Percentiles rank a stretch among this genome's conserved stretches.
phyloP scores from a whole-genome alignment of 2,797 vertebrate genomes.

The Melanotaenia parkinsoni region DNA sequence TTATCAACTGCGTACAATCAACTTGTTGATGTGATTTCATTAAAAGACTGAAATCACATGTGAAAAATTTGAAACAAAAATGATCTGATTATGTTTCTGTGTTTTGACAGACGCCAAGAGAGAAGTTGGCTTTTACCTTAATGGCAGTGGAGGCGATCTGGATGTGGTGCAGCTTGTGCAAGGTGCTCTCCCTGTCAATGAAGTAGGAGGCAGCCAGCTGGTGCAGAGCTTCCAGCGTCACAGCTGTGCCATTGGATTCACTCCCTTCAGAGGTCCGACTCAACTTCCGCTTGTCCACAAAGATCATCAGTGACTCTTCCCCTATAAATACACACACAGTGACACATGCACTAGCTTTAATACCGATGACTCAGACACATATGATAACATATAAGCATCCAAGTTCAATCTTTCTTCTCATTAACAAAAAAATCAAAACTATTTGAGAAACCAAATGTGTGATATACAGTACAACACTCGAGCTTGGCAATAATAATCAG shows the following conservation, averaged over 20 bases:
- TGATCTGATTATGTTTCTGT: background rate
- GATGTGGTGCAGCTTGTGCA: conserved; percentile 94
- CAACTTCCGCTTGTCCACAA: conserved; percentile 98
- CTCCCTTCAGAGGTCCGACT: conserved; percentile 87
- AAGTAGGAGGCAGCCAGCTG: conserved; percentile 98
- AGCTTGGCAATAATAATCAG: background rate
- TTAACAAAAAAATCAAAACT: background rate
- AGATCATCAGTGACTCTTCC: conserved; percentile 98
- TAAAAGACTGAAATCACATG: conserved; percentile 4
- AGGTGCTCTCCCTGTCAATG: conserved; percentile 95
- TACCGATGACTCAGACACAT: conserved; percentile 19
- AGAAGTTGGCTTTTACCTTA: conserved; percentile 86
- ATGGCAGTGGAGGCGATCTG: conserved; percentile 97
- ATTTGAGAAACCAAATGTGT: background rate
- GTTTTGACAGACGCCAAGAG: conserved; percentile 1
- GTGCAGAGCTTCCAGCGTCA: conserved; percentile 93
- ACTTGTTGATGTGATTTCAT: background rate
- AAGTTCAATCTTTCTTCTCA: background rate
- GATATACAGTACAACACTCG: background rate
- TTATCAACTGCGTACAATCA: conserved; percentile 14
- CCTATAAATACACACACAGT: conserved; percentile 76
- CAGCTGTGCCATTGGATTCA: conserved; percentile 88
- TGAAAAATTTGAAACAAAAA: conserved; percentile 6
- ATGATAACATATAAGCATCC: conserved; percentile 23
- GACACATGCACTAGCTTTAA: conserved; percentile 2